Evolutionary conservation across 2,113 vertebrate species (phyloP).

Genomic region (Caranx melampygus): DNA sequence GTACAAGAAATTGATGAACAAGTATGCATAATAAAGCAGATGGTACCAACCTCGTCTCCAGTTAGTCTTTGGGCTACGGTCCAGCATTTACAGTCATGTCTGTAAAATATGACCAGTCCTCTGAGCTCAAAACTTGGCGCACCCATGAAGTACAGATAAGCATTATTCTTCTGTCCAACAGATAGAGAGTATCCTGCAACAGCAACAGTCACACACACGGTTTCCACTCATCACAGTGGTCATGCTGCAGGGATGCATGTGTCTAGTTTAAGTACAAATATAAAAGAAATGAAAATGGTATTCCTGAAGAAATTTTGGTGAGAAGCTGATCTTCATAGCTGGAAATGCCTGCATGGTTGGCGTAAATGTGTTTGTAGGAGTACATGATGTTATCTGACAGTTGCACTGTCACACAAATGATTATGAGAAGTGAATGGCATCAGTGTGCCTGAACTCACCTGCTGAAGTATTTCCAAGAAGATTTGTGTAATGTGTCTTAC

Average conservation of each 20-base stretch:
- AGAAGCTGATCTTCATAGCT: no score
- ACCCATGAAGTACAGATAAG: slow-evolving; percentile 75
- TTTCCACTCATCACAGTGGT: not conserved
- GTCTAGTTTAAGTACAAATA: no score
- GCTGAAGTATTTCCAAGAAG: no score
- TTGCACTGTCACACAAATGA: no score
- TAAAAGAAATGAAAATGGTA: no score
- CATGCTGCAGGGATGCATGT: not conserved
- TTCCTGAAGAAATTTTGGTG: no score
- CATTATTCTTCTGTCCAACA: slow-evolving; percentile 57
- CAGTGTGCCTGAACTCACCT: no score
- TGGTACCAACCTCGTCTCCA: slow-evolving; percentile 71
- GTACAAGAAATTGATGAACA: not conserved
- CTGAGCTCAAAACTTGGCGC: slow-evolving; percentile 78
- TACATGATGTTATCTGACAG: no score
- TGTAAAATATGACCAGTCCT: slow-evolving; percentile 78
- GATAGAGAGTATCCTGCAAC: slow-evolving; percentile 79
- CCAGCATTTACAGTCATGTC: slow-evolving; percentile 39
- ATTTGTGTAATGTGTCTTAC: no score
- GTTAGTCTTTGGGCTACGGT: slow-evolving; percentile 23
- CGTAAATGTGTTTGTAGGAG: no score
- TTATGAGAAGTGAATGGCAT: no score
- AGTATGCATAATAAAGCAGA: not conserved
- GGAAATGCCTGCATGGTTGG: no score
- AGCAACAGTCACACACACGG: not conserved